Evolutionary conservation across 2,888 invertebrate species (phyloP).

Genomic region (Ceratothoa steindachneri): DNA sequence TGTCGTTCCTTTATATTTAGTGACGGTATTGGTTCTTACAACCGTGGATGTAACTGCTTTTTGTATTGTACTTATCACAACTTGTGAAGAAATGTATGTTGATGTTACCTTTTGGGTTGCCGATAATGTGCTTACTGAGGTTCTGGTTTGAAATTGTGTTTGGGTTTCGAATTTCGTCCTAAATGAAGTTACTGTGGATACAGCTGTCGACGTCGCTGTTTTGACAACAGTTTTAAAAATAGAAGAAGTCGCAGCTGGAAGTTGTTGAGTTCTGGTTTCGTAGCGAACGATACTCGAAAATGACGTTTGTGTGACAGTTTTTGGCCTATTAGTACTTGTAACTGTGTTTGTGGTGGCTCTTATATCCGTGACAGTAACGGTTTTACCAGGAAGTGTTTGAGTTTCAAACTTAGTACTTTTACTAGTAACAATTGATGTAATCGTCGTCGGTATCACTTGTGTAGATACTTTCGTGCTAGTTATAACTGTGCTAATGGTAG

Average conservation of each 20-base stretch:
- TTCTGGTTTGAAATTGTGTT: not conserved
- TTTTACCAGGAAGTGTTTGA: not conserved
- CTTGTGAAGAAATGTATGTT: not conserved
- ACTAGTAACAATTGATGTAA: not conserved
- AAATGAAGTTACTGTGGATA: not conserved
- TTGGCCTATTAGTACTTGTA: not conserved
- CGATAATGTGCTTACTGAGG: not conserved
- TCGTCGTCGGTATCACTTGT: not conserved
- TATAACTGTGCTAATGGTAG: not conserved
- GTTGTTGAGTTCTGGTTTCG: not conserved
- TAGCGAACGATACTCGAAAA: not conserved
- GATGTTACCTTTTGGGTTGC: not conserved
- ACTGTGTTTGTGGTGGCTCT: not conserved
- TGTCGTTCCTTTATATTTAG: not conserved
- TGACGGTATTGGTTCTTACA: not conserved
- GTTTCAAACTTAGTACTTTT: not conserved
- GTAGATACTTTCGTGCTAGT: not conserved
- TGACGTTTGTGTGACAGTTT: not conserved
- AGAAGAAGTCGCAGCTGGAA: not conserved
- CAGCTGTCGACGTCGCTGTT: not conserved
- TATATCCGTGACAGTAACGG: not conserved
- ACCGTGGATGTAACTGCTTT: not conserved
- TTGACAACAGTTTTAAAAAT: not conserved
- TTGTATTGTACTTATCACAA: not conserved
- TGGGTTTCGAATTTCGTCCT: not conserved